Evolutionary conservation across 2,888 invertebrate species (phyloP).

Genomic region (Hyalella azteca): DNA sequence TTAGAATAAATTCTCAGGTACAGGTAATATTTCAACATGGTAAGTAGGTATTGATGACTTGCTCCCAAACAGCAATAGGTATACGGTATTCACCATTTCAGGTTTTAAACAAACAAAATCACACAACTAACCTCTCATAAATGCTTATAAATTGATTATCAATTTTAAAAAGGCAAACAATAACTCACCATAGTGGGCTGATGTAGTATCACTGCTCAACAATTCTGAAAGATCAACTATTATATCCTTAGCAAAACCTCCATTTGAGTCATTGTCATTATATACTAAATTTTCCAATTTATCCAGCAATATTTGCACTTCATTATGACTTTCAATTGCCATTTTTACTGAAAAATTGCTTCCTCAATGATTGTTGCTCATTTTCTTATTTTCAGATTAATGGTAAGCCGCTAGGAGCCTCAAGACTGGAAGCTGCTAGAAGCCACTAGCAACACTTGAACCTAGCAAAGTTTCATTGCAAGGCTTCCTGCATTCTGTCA

Average conservation of each 20-base stretch:
- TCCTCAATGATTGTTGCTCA: no score
- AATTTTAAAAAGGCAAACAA: neutral
- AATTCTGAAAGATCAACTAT: conserved; percentile 45
- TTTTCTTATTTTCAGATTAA: no score
- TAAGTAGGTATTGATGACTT: neutral
- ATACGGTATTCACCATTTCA: neutral
- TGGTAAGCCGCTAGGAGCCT: no score
- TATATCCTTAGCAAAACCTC: conserved; percentile 24
- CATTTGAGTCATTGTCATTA: neutral
- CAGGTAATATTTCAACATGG: neutral
- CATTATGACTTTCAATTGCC: neutral
- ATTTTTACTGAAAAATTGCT: no score
- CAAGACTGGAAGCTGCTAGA: no score
- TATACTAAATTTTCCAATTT: neutral
- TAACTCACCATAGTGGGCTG: conserved; percentile 42
- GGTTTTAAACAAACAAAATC: neutral
- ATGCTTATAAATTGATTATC: neutral
- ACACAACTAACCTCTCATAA: neutral
- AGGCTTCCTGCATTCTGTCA: no score
- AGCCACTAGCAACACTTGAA: no score
- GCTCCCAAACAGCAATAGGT: neutral
- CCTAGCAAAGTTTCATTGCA: no score
- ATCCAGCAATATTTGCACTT: neutral
- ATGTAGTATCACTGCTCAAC: conserved; percentile 9
- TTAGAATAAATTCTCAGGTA: no score